These are phyloP conservation scores for Gonatopus flavifemur DNA, from an alignment of 1,140 invertebrate genomes.

Conservation along the genomic window DNA sequence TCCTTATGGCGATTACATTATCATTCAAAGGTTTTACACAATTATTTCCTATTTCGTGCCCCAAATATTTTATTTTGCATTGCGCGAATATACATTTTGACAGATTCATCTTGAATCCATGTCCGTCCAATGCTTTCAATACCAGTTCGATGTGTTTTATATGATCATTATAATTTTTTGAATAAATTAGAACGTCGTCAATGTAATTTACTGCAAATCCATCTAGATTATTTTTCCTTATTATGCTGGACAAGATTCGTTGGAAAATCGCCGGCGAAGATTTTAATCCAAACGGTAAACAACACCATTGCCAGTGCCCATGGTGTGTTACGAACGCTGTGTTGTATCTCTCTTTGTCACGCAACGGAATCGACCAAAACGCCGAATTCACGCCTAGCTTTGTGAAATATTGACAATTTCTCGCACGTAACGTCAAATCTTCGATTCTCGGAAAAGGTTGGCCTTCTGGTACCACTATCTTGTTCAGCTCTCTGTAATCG, in stretches of 20 bases:
- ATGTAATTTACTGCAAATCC: conserved; percentile 23
- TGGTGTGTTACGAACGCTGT: not conserved
- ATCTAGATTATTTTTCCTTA: conserved; percentile 5
- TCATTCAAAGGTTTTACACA: conserved; percentile 14
- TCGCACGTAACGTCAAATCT: conserved; percentile 1
- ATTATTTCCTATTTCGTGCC: conserved; percentile 20
- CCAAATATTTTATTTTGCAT: conserved; percentile 20
- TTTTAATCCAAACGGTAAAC: not conserved
- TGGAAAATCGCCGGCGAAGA: conserved; percentile 12
- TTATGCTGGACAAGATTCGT: conserved; percentile 5
- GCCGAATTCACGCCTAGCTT: not conserved
- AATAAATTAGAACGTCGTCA: conserved; percentile 30
- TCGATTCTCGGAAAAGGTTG: not conserved
- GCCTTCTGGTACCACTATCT: not conserved
- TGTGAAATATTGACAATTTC: conserved; percentile 21
- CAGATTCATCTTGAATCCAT: conserved; percentile 26
- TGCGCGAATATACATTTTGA: conserved; percentile 23
- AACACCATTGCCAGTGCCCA: not conserved
- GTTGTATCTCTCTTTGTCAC: not conserved
- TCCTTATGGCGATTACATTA: conserved; percentile 21
- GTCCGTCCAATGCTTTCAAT: conserved; percentile 3
- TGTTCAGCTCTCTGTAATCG: not conserved
- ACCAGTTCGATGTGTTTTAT: conserved; percentile 15
- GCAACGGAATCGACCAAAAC: not conserved
- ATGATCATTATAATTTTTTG: conserved; percentile 20